Evolutionary conservation across 2,113 vertebrate species (phyloP), one percentile per base, ranked within the genome.

Genomic region (Oryzias woworae): DNA sequence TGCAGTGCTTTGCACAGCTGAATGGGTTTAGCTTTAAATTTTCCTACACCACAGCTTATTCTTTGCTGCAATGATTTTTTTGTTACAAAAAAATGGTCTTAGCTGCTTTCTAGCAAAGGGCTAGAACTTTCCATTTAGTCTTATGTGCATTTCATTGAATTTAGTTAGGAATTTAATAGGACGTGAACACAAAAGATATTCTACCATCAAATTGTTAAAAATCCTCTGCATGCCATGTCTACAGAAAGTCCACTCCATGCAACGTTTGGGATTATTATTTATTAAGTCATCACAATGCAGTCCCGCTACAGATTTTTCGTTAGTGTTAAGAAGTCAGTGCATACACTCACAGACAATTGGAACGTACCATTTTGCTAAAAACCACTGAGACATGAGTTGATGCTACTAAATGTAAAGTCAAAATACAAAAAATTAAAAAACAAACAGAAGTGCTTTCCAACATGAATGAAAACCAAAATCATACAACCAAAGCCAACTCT

Each of bases 221-320:
- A 28, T 28, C 26, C 26, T 28, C 4, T 28, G 26, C 26, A 28
- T 28, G 26, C 26, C 26, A 28, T 12, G 10, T 36, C 36, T 36
- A 36, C 8, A 36, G 10, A 42, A 56, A 53, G 14, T 6, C 14
- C 5, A 24, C 18, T 53, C 4, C 45, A 45, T 72, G 69, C 67
- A 84, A 90, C 82, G 79, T 63, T 36, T 81, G 53, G 36, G 79
- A 84, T 73, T 28, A 71, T 65, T 59, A 67, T 89, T 90, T 90
- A 85, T 84, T 90, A 28, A 28, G 24, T 57, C 77, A 65, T 50
- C 73, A 83, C 77, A 76, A 73, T 77, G 73, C 60, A 45, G 67
- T 80, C 44, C 55, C 66, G 69, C 71, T 81, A 77, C 61, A 73
- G 55, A 20, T 79, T 73, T 75, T 62, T 81, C 81, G 81, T 67